Evolutionary conservation across 2,888 invertebrate genomes (phyloP).

Genomic region (Arctia plantaginis): DNA sequence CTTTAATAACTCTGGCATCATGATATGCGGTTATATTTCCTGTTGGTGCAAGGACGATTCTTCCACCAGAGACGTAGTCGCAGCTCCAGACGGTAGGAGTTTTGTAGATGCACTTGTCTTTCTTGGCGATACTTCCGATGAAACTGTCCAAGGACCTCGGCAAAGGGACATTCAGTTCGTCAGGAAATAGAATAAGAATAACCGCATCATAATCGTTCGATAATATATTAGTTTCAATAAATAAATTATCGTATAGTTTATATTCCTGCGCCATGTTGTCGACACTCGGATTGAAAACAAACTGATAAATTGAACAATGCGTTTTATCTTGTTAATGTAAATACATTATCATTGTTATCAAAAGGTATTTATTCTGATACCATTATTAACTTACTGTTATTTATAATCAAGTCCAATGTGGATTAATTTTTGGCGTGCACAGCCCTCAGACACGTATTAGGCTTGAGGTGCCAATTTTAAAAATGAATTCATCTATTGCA

Average conservation of each 20-base stretch:
- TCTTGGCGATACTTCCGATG: slow-evolving; percentile 62
- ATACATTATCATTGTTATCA: slow-evolving; percentile 15
- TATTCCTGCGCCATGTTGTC: slow-evolving; percentile 49
- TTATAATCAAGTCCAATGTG: not conserved
- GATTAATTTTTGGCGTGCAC: not conserved
- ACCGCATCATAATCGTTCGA: slow-evolving; percentile 88
- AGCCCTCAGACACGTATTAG: not conserved
- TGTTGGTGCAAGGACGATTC: slow-evolving; percentile 91
- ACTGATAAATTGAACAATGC: slow-evolving; percentile 14
- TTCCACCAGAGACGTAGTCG: slow-evolving; percentile 87
- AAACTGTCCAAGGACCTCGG: slow-evolving; percentile 77
- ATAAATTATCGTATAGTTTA: slow-evolving; percentile 78
- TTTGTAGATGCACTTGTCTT: slow-evolving; percentile 76
- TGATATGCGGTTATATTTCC: slow-evolving; percentile 90
- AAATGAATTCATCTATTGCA: not conserved
- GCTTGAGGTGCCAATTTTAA: not conserved
- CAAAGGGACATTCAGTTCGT: slow-evolving; percentile 75
- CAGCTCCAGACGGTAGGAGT: slow-evolving; percentile 88
- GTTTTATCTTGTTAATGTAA: slow-evolving; percentile 9
- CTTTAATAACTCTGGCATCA: slow-evolving; percentile 78
- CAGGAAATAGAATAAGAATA: slow-evolving; percentile 86
- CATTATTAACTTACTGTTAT: slow-evolving; percentile 11
- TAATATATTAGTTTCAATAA: slow-evolving; percentile 76
- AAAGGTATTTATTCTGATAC: slow-evolving; percentile 19
- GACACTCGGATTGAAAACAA: not conserved